These are phyloP conservation scores for Drosophila borealis DNA, from an alignment of 2,888 invertebrate genomes.

Conservation along the genomic window DNA sequence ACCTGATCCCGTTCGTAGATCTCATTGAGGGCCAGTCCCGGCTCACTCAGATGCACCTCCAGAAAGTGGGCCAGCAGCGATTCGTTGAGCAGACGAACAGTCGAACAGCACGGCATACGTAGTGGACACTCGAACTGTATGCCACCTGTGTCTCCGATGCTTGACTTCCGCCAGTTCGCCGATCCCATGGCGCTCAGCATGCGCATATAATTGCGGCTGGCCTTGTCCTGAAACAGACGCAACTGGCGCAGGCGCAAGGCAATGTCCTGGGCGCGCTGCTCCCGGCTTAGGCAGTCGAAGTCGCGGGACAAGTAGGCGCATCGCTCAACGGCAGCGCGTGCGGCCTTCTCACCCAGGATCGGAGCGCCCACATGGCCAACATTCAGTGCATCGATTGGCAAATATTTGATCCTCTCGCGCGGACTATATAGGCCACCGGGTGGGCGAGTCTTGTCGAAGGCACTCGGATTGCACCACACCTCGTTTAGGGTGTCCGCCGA, in stretches of 20 bases:
- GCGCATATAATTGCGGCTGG: not conserved
- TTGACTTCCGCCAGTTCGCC: fast-evolving
- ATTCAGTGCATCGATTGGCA: slow-evolving; percentile 17
- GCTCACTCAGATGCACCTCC: slow-evolving; percentile 10
- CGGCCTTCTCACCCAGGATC: not conserved
- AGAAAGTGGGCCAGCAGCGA: slow-evolving; percentile 43
- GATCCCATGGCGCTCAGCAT: not conserved
- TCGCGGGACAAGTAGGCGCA: not conserved
- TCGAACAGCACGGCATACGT: slow-evolving; percentile 7
- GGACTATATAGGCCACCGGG: too few relatives aligned
- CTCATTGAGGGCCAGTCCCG: slow-evolving; percentile 23
- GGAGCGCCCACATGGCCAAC: slow-evolving; percentile 4
- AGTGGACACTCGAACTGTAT: slow-evolving; percentile 31
- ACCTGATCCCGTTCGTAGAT: slow-evolving; percentile 30
- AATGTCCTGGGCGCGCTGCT: slow-evolving; percentile 5
- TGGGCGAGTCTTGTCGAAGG: not conserved
- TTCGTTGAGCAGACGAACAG: slow-evolving; percentile 1
- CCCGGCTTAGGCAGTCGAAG: slow-evolving; percentile 6
- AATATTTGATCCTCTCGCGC: not conserved
- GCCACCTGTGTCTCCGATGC: not conserved
- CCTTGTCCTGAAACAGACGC: slow-evolving; percentile 22
- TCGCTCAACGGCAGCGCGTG: not conserved
- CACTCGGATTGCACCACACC: slow-evolving; percentile 32
- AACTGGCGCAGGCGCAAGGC: slow-evolving; percentile 25
- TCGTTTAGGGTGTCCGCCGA: slow-evolving; percentile 21